phyloP scores from a whole-genome alignment of 2,113 vertebrate genomes.

The Pyxicephalus adspersus region DNA sequence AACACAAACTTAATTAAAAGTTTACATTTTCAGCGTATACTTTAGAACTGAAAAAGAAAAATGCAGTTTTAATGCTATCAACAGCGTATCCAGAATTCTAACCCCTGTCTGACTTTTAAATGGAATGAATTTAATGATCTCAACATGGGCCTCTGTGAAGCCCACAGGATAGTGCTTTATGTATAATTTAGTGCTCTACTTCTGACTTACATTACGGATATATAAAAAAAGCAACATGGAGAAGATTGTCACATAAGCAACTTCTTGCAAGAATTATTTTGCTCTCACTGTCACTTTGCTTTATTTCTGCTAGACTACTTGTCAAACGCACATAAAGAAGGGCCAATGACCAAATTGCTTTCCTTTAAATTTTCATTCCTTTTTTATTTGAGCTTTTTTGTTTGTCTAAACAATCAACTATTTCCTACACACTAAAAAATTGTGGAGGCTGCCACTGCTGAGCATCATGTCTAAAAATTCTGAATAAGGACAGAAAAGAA shows the following conservation, averaged over 20 bases:
- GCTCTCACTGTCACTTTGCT: conserved; percentile 50
- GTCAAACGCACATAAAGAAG: conserved; percentile 23
- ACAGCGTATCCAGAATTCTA: conserved; percentile 23
- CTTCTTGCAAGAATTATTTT: conserved; percentile 47
- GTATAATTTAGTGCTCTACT: conserved; percentile 56
- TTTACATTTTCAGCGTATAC: too few species aligned
- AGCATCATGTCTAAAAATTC: too few species aligned
- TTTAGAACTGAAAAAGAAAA: too few species aligned
- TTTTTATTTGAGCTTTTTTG: neutral
- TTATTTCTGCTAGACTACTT: conserved; percentile 54
- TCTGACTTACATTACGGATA: conserved; percentile 42
- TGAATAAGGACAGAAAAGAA: too few species aligned
- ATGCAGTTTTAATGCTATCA: conserved; percentile 35
- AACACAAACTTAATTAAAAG: too few species aligned
- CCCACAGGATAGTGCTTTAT: conserved; percentile 52
- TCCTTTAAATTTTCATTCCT: neutral
- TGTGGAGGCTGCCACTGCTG: too few species aligned
- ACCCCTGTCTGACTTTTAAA: conserved; percentile 51
- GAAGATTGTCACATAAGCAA: conserved; percentile 55
- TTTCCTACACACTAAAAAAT: neutral
- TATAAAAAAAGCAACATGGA: conserved; percentile 19
- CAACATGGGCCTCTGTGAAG: conserved; percentile 37
- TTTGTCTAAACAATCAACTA: neutral
- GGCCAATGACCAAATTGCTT: conserved; percentile 42
- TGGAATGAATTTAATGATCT: conserved; percentile 54